These are phyloP conservation scores for Orestias chungarensis DNA, from an alignment of 2,797 vertebrate genomes.

Conservation along the genomic window DNA sequence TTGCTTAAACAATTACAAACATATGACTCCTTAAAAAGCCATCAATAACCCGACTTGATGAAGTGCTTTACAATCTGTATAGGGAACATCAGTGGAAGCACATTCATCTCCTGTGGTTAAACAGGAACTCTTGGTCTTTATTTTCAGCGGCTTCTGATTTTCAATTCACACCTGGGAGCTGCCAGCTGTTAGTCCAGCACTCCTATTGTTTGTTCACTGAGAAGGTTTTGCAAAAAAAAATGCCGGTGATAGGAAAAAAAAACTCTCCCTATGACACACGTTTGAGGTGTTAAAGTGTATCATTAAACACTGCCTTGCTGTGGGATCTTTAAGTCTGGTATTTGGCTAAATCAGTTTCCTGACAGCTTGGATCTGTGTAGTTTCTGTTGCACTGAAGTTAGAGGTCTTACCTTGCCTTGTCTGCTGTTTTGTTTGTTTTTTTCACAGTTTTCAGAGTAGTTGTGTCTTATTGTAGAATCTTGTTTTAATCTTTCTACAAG, in stretches of 20 bases:
- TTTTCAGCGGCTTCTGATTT: conserved; percentile 14
- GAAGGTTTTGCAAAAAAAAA: conserved; percentile 18
- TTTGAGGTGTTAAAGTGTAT: conserved; percentile 16
- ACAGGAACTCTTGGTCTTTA: conserved; percentile 3
- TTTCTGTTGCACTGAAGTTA: conserved; percentile 2
- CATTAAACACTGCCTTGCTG: conserved; percentile 15
- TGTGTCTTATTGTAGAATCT: neutral
- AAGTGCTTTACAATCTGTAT: conserved; percentile 10
- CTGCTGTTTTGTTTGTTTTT: neutral
- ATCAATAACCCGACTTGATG: conserved; percentile 17
- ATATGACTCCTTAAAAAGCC: conserved; percentile 2
- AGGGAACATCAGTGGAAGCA: conserved; percentile 1
- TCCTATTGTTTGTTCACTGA: conserved; percentile 20
- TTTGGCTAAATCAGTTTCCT: conserved; percentile 5
- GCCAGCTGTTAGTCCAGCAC: conserved; percentile 12
- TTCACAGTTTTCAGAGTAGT: neutral
- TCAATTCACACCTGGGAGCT: conserved; percentile 16
- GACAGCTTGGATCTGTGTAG: neutral
- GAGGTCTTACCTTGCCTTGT: neutral
- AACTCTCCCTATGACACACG: conserved; percentile 9
- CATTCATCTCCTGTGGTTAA: conserved; percentile 10
- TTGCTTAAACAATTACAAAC: conserved; percentile 38
- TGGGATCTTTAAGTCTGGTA: neutral
- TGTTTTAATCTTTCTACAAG: neutral
- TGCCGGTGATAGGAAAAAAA: conserved; percentile 15